Percentiles rank a stretch among this genome's conserved stretches.
Evolutionary conservation across 1,140 invertebrate genomes (phyloP).

Genomic region (Drosophila parabipectinata): DNA sequence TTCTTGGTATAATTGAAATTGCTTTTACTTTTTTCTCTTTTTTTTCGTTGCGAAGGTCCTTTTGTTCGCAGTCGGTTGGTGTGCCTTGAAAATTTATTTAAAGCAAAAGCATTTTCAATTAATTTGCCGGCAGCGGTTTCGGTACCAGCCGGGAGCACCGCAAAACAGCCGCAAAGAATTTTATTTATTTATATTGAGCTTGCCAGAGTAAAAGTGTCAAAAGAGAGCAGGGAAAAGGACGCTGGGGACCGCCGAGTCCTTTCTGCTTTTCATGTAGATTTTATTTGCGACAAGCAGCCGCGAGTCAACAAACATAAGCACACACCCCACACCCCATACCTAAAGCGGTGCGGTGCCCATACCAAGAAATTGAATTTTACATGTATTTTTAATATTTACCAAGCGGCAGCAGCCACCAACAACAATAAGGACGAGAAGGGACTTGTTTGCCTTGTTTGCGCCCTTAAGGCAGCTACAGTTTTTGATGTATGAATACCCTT

Average conservation of each 20-base stretch:
- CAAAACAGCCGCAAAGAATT: conserved; percentile 73
- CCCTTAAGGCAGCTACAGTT: conserved; percentile 52
- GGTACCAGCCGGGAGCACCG: conserved; percentile 36
- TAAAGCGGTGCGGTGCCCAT: conserved; percentile 1
- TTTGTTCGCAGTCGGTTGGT: conserved; percentile 4
- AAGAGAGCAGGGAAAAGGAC: conserved; percentile 26
- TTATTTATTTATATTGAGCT: conserved; percentile 77
- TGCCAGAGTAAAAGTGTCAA: conserved; percentile 71
- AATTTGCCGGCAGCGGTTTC: conserved; percentile 60
- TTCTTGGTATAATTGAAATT: conserved; percentile 72
- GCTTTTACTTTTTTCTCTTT: conserved; percentile 37
- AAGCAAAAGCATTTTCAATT: conserved; percentile 69
- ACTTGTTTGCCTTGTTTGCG: conserved; percentile 53
- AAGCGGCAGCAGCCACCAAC: conserved; percentile 43
- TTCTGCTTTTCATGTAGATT: conserved; percentile 72
- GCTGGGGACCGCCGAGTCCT: conserved; percentile 19
- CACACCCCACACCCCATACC: conserved; percentile 16
- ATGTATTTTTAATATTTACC: conserved; percentile 77
- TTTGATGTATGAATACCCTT: conserved; percentile 51
- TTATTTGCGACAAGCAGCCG: conserved; percentile 76
- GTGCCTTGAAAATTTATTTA: conserved; percentile 52
- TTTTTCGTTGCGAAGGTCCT: not conserved
- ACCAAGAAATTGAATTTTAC: conserved; percentile 79
- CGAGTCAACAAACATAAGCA: conserved; percentile 70
- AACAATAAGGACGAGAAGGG: conserved; percentile 43